phyloP scores from a whole-genome alignment of 2,888 invertebrate species.

The Callyntrura guangdongensis region DNA sequence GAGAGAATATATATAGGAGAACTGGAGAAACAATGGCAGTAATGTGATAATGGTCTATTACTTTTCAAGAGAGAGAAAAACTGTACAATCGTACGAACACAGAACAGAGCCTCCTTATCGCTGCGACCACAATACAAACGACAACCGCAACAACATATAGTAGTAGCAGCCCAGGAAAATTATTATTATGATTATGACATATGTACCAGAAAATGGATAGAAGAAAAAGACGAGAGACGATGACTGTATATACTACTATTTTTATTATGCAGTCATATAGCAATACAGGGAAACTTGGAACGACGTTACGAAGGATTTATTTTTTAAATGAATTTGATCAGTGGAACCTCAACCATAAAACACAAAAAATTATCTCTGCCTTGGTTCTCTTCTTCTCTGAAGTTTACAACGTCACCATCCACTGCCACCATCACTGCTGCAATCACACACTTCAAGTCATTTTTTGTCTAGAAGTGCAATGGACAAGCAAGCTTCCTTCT shows the following conservation, averaged over 20 bases:
- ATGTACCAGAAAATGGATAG: neutral
- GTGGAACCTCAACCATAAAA: neutral
- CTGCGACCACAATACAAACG: slow-evolving; percentile 28
- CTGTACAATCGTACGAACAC: neutral
- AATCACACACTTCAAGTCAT: neutral
- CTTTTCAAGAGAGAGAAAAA: neutral
- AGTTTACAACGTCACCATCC: neutral
- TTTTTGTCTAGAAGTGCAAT: slow-evolving; percentile 14
- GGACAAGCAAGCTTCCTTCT: neutral
- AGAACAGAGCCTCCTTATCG: slow-evolving; percentile 1
- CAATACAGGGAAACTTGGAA: neutral
- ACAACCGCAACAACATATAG: neutral
- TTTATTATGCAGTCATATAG: too few species aligned
- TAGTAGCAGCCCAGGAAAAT: neutral
- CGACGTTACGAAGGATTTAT: slow-evolving; percentile 32
- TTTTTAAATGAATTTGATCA: slow-evolving; percentile 34
- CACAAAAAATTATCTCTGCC: slow-evolving; percentile 10
- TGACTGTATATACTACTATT: neutral
- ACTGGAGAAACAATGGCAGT: slow-evolving; percentile 30
- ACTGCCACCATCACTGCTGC: neutral
- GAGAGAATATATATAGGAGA: neutral
- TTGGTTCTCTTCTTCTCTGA: neutral
- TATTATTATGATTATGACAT: slow-evolving; percentile 5
- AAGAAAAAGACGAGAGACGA: neutral
- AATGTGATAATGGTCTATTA: slow-evolving; percentile 42